phyloP scores from a whole-genome alignment of 2,888 invertebrate genomes.

The Drosophila anceps region DNA sequence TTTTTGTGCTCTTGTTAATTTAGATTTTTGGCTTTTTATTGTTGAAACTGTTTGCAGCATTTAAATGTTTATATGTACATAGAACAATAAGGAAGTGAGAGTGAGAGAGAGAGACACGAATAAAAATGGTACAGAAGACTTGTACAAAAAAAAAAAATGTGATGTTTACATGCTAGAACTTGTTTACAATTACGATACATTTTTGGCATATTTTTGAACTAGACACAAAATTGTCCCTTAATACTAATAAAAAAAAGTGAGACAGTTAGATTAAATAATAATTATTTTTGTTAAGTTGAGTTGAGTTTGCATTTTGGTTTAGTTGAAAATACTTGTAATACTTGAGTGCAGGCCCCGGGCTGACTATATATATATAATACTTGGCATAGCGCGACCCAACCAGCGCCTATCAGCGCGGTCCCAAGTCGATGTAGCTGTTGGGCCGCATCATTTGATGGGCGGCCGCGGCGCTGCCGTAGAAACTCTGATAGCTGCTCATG shows the following conservation, averaged over 20 bases:
- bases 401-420: constrained; percentile 78
- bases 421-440: constrained; percentile 84
- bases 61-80: constrained; percentile 42
- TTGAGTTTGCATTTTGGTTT: constrained; percentile 27
- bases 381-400: constrained; percentile 4
- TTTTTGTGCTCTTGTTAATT: constrained; percentile 37
- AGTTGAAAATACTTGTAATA: constrained; percentile 69
- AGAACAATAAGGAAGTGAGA: constrained; percentile 36
- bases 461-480: constrained; percentile 78
- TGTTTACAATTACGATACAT: constrained; percentile 51
- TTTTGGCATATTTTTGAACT: constrained; percentile 56
- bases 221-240: constrained; percentile 54
- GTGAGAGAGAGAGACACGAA: constrained; percentile 11
- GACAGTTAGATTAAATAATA: constrained; percentile 5
- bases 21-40: constrained; percentile 51
- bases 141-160: constrained; percentile 25
- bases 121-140: constrained; percentile 11
- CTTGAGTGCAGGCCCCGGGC: constrained; percentile 61
- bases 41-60: constrained; percentile 47
- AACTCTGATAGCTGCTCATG: constrained; percentile 84
- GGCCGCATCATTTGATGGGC: constrained; percentile 84
- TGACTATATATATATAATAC: constrained; percentile 40
- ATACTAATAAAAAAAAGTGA: constrained; percentile 34
- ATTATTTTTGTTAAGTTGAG: constrained; percentile 11
- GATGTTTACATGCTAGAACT: constrained; percentile 38